These are phyloP conservation scores for Pherbina coryleti DNA, from an alignment of 2,888 invertebrate genomes.

Conservation along the genomic window DNA sequence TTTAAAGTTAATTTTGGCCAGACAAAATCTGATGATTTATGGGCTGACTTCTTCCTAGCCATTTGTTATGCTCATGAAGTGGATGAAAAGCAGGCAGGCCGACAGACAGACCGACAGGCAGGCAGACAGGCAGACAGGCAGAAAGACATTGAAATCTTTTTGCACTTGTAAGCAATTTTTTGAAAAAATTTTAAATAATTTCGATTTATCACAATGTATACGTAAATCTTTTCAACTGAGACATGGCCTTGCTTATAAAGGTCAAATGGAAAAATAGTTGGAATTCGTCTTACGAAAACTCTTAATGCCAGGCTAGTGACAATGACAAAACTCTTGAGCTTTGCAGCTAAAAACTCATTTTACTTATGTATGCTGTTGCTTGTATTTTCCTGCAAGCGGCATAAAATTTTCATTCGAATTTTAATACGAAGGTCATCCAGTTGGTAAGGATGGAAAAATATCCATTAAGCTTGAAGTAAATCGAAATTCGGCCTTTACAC, in stretches of 20 bases:
- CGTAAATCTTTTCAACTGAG: background rate
- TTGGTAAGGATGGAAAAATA: too few relatives aligned
- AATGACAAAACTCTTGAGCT: too few relatives aligned
- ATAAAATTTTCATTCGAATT: too few relatives aligned
- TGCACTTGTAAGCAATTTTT: slow-evolving; percentile 20
- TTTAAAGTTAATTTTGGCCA: slow-evolving; percentile 38
- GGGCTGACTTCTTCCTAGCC: slow-evolving; percentile 30
- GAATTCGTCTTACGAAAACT: background rate
- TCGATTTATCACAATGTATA: slow-evolving; percentile 16
- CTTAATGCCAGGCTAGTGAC: background rate
- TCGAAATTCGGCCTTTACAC: too few relatives aligned
- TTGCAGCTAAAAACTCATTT: too few relatives aligned
- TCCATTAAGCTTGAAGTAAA: too few relatives aligned
- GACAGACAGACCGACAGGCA: too few relatives aligned
- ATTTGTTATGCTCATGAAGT: slow-evolving; percentile 12
- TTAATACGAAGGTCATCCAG: too few relatives aligned
- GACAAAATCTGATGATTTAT: slow-evolving; percentile 34
- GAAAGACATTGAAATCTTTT: background rate
- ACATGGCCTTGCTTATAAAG: background rate
- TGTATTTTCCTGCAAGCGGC: too few relatives aligned
- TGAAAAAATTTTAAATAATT: slow-evolving; percentile 10
- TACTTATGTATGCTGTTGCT: too few relatives aligned
- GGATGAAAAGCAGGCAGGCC: background rate
- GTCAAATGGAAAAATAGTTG: slow-evolving; percentile 3
- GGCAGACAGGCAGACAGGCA: background rate